A percentile compares a stretch with the other conserved stretches of the same genome.
phyloP scores from a whole-genome alignment of 2,888 invertebrate genomes.

The Stenodera caucasica region DNA sequence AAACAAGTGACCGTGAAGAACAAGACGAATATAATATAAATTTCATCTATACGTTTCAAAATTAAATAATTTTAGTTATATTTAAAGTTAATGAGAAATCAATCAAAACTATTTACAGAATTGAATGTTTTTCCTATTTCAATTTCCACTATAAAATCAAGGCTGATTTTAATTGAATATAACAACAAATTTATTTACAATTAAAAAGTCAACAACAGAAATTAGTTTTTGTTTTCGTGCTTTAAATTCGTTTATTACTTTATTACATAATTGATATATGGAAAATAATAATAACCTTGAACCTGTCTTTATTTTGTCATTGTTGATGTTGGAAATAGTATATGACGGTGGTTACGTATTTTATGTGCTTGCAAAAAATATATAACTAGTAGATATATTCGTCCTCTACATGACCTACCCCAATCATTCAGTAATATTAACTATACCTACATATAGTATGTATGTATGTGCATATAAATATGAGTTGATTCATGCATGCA shows the following conservation, averaged over 20 bases:
- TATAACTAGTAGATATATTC: constrained; percentile 28
- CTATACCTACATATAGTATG: constrained; percentile 1
- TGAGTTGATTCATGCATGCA: constrained; percentile 3
- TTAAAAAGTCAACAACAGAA: constrained; percentile 6
- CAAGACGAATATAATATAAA: no score
- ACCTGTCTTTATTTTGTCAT: constrained; percentile 28
- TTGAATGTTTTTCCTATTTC: no score
- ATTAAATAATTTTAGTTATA: no score
- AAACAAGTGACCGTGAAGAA: background rate
- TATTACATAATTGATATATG: no score
- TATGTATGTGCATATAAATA: background rate
- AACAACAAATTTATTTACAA: no score
- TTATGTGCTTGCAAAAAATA: constrained; percentile 18
- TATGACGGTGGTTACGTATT: constrained; percentile 17
- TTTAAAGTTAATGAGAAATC: no score
- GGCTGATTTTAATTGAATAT: background rate
- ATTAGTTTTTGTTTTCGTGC: background rate
- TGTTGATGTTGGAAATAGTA: constrained; percentile 23
- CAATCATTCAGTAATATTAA: constrained; percentile 20
- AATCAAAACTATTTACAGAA: no score
- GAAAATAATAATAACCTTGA: constrained; percentile 26
- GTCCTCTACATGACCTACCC: constrained; percentile 41
- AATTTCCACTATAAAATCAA: no score
- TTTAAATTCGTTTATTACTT: background rate
- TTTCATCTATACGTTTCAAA: no score